phyloP scores from a whole-genome alignment of 2,113 vertebrate genomes.

The Martes martes region DNA sequence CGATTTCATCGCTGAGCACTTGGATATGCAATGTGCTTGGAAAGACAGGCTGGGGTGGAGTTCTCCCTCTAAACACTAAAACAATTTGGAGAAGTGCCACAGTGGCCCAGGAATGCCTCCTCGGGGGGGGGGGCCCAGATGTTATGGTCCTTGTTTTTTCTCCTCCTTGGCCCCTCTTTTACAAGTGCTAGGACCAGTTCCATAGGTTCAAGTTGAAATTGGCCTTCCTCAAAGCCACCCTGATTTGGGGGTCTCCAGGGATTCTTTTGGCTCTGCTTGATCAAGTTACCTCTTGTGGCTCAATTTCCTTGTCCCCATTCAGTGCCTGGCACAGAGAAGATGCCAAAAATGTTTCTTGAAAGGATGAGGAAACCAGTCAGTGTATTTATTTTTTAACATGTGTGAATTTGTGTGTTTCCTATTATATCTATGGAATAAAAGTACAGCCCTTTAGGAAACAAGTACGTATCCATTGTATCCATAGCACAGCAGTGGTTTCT shows the following conservation, averaged over 20 bases:
- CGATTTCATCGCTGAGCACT: neutral
- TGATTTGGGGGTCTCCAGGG: neutral
- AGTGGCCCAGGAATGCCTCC: neutral
- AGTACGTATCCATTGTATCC: neutral
- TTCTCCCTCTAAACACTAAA: neutral
- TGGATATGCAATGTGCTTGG: neutral
- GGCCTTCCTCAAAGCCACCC: neutral
- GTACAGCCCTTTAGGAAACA: neutral
- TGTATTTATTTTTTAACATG: neutral
- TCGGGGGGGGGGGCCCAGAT: neutral
- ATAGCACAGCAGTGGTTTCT: neutral
- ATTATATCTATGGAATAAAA: neutral
- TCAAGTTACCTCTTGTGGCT: neutral
- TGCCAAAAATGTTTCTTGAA: neutral
- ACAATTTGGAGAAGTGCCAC: neutral
- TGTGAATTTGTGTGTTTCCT: constrained; percentile 1
- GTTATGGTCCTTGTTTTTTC: neutral
- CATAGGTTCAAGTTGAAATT: neutral
- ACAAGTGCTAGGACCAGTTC: neutral
- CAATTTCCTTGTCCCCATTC: neutral
- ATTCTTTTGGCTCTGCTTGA: neutral
- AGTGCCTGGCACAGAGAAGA: neutral
- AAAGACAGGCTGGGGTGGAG: neutral
- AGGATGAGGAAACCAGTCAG: neutral
- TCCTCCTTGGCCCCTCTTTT: neutral